These are phyloP conservation scores for Apeltes quadracus DNA, from an alignment of 2,113 vertebrate species.

Conservation along the genomic window DNA sequence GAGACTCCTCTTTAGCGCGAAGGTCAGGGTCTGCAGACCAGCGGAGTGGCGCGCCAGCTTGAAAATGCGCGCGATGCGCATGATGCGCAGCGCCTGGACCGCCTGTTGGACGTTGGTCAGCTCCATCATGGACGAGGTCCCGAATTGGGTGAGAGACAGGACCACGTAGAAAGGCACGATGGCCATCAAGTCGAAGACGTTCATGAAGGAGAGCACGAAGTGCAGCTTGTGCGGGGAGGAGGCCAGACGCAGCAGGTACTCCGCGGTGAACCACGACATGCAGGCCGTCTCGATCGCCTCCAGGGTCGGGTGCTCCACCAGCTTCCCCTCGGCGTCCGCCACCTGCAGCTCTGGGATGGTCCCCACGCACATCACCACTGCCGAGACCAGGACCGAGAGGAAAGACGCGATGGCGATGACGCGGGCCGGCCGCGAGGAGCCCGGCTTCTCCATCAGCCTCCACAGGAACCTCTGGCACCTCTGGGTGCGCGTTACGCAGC, in stretches of 20 bases:
- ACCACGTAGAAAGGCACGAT: slow-evolving; percentile 96
- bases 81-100: slow-evolving; percentile 92
- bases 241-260: slow-evolving; percentile 90
- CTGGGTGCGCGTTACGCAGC: slow-evolving; percentile 82
- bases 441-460: slow-evolving; percentile 97
- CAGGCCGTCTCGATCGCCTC: slow-evolving; percentile 94
- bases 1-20: slow-evolving; percentile 93
- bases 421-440: slow-evolving; percentile 89
- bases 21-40: slow-evolving; percentile 93
- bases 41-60: slow-evolving; percentile 96
- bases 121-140: slow-evolving; percentile 90
- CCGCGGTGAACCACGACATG: slow-evolving; percentile 94
- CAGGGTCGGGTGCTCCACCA: slow-evolving; percentile 89
- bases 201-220: slow-evolving; percentile 93
- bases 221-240: slow-evolving; percentile 91
- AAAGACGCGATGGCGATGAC: slow-evolving; percentile 91
- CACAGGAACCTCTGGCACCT: slow-evolving; percentile 89
- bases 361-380: slow-evolving; percentile 93
- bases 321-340: slow-evolving; percentile 86
- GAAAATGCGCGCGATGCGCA: slow-evolving; percentile 93
- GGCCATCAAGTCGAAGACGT: slow-evolving; percentile 92
- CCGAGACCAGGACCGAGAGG: slow-evolving; percentile 90
- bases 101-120: slow-evolving; percentile 94
- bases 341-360: slow-evolving; percentile 97
- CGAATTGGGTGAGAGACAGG: slow-evolving; percentile 89